Base-by-base conservation (phyloP, 2,113 vertebrate genomes). In the Apteryx mantelli region DNA sequence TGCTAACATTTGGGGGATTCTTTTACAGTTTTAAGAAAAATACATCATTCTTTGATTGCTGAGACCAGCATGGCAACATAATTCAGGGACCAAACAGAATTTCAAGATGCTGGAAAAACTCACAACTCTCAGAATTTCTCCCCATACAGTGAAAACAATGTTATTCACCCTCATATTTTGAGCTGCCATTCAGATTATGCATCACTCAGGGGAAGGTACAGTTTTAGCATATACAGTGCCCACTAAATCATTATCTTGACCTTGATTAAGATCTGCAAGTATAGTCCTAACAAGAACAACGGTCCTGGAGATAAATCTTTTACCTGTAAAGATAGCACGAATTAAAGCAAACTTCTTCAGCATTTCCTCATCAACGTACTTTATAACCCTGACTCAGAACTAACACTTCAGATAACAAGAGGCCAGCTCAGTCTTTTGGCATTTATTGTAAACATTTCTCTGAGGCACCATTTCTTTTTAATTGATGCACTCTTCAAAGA, bases 401-500 rank as follows among this genome's bases (percentile, higher is more conserved):
- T n/a, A 90, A 69, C 46, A 83, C 82, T 94, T 89, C 70, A 92
- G 89, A 53, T 66, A 92, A 90, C 73, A 74, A 81, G 68, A 85
- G 73, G 30, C 28, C 74, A 86, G 25, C 42, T 82, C 38, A 89
- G 64, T 48, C 48, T 75, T 79, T 79, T 93, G 77, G 69, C 88
- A 91, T 92, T 95, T 93, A 88, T 84, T 92, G 42, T 48, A 92
- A 94, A 65, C 36, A 44, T 79, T 84, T 86, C 40, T 90, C 81
- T 38, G 28, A 92, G 84, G 53, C 38, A 85, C 56, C 36, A 34
- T 74, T 48, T 69, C 61, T 87, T 86, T 89, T 91, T 93, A 96
- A 93, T 69, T 95, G 83, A 96, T 80, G 55, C 15, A 73, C 66
- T 91, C 83, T 89, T 94, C 83, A 76, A 92, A 92, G 86, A 73